phyloP scores from a whole-genome alignment of 2,797 vertebrate species.

The Phoxinus dragarum region DNA sequence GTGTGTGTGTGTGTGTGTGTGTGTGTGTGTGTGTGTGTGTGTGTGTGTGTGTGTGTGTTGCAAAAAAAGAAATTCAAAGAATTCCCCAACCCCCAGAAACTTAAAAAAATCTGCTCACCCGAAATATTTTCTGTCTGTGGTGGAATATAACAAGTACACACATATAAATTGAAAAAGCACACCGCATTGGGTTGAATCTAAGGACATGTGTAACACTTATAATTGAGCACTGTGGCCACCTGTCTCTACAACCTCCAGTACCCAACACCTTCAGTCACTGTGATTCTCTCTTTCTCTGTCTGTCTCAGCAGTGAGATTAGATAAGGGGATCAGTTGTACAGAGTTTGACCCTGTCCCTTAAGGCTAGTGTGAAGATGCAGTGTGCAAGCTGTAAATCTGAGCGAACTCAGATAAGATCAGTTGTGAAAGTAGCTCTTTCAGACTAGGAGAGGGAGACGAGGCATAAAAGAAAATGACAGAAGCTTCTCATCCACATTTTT shows the following conservation, averaged over 20 bases:
- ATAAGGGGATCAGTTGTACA: constrained; percentile 61
- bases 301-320: constrained; percentile 51
- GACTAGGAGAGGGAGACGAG: constrained; percentile 30
- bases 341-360: constrained; percentile 52
- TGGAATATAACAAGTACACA: constrained; percentile 11
- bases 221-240: constrained; percentile 19
- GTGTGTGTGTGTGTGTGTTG: too few relatives aligned
- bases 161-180: background rate
- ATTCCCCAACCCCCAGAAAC: background rate
- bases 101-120: background rate
- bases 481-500: constrained; percentile 13
- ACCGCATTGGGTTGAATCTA: background rate
- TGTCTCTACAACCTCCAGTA: constrained; percentile 25
- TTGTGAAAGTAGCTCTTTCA: constrained; percentile 41
- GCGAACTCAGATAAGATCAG: constrained; percentile 56
- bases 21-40: too few relatives aligned
- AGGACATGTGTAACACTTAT: background rate
- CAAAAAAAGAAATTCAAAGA: background rate
- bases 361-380: constrained; percentile 51
- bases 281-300: constrained; percentile 20
- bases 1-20: too few relatives aligned
- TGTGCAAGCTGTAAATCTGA: constrained; percentile 46
- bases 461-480: constrained; percentile 3
- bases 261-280: constrained; percentile 27
- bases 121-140: background rate